A percentile compares a stretch with the other conserved stretches of the same genome.
These are phyloP conservation scores for Pangasianodon hypophthalmus DNA, from an alignment of 2,113 vertebrate genomes.

Conservation along the genomic window DNA sequence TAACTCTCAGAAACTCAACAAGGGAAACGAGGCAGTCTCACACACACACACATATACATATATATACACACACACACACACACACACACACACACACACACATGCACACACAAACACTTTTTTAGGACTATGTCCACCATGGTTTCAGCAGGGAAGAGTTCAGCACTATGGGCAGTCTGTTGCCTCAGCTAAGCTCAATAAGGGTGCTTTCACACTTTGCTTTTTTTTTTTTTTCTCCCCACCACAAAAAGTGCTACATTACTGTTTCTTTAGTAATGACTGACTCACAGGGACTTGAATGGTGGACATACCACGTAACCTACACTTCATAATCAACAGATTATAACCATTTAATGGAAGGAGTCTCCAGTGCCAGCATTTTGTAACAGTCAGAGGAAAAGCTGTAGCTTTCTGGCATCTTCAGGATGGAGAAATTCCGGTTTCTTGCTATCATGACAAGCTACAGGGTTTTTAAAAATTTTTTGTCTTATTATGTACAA, in stretches of 20 bases:
- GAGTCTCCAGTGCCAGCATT: background rate
- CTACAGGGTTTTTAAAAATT: background rate
- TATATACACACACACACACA: conserved; percentile 50
- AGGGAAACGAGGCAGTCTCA: conserved; percentile 34
- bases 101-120: conserved; percentile 37
- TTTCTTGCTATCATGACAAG: background rate
- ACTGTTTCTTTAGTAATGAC: background rate
- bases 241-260: background rate
- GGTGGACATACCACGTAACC: background rate
- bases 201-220: conserved; percentile 14
- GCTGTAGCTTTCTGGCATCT: background rate
- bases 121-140: conserved; percentile 19
- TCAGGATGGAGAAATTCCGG: background rate
- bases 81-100: conserved; percentile 27
- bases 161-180: background rate
- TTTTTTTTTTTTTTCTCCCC: background rate
- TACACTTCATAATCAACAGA: background rate
- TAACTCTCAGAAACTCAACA: conserved; percentile 22
- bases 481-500: background rate
- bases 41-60: conserved; percentile 38
- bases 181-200: background rate
- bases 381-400: background rate
- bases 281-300: background rate
- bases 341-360: background rate
- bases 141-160: conserved; percentile 50